Base-by-base conservation (phyloP, 2,113 vertebrate species). In the Hemiprocne comata region DNA sequence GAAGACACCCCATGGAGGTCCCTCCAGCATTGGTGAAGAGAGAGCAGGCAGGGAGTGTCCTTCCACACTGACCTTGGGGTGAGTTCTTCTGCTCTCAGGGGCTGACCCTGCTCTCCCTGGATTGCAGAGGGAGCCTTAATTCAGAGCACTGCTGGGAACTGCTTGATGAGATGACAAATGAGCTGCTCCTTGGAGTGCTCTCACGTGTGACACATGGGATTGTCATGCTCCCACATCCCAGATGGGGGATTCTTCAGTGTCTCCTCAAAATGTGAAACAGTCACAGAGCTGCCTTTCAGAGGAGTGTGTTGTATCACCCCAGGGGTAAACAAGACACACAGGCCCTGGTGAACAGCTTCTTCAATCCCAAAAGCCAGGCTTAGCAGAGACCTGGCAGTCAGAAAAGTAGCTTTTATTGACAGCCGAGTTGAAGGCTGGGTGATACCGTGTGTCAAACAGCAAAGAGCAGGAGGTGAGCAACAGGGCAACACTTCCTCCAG, bases 141-240 rank as follows among this genome's bases (percentile, higher is more conserved):
- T 11, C 38, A 40, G 53, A 53, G 67, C 48, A 1, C 46, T 23
- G 58, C 0, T 40, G 72, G 5, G 67, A 73, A 3, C 44, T 48
- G 76, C n/a, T 46, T 5, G 72, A 26, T 57, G 54, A 6, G 85
- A 8, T 61, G 73, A 46, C 13, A 24, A 23, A 61, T 0, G n/a
- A 88, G 58, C 38, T 16, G 26, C 48, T 87, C 64, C 60, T 48
- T 11, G 26, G 33, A 42, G 57, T 17, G 36, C 55, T 93, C 36
- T 13, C 42, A 26, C 4, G 0, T 3, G 17, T 61, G 44, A 54
- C 77, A 50, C 20, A 10, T 2, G 58, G 57, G 62, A 17, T 48
- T 61, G 17, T 55, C 33, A 2, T 10, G 3, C 17, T 36, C 18
- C 80, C 0, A 1, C 1, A 14, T 71, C 72, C 89, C 81, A 64